These are phyloP conservation scores for Chaetura pelagica DNA, from an alignment of 2,113 vertebrate genomes.

Conservation along the genomic window DNA sequence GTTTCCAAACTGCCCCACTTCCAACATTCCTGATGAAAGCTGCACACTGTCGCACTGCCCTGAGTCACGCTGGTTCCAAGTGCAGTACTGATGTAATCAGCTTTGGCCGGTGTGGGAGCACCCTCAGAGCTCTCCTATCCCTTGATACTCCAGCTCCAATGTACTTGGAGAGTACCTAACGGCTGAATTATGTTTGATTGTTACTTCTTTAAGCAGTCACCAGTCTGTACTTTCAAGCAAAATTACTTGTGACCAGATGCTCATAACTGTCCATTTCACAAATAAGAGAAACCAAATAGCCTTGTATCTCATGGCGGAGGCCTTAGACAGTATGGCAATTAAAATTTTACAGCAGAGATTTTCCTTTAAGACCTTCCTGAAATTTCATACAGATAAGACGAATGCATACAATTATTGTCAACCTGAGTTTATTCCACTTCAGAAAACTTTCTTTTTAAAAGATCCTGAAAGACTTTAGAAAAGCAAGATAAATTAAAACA, in stretches of 20 bases:
- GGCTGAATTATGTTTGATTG: not conserved
- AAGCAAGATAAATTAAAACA: not conserved
- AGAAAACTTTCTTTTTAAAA: not conserved
- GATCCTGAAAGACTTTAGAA: not conserved
- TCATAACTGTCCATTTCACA: not conserved
- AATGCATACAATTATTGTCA: not conserved
- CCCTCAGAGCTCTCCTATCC: not conserved
- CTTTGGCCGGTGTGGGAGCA: not conserved
- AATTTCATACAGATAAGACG: not conserved
- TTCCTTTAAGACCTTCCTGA: not conserved
- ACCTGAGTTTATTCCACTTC: not conserved
- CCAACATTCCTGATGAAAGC: not conserved
- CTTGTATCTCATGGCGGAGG: not conserved
- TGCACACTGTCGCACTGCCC: not conserved
- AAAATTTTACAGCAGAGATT: not conserved
- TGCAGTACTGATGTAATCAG: not conserved
- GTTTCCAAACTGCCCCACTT: not conserved
- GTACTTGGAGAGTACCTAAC: not conserved
- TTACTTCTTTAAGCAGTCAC: not conserved
- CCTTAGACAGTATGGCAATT: not conserved
- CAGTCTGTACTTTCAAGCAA: not conserved
- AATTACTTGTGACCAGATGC: not conserved
- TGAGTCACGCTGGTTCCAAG: not conserved
- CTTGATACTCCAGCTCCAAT: not conserved
- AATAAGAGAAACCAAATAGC: not conserved